A percentile compares a stretch with the other conserved stretches of the same genome.
Evolutionary conservation across 2,113 vertebrate species (phyloP).

Genomic region (Sphyrna mokarran): DNA sequence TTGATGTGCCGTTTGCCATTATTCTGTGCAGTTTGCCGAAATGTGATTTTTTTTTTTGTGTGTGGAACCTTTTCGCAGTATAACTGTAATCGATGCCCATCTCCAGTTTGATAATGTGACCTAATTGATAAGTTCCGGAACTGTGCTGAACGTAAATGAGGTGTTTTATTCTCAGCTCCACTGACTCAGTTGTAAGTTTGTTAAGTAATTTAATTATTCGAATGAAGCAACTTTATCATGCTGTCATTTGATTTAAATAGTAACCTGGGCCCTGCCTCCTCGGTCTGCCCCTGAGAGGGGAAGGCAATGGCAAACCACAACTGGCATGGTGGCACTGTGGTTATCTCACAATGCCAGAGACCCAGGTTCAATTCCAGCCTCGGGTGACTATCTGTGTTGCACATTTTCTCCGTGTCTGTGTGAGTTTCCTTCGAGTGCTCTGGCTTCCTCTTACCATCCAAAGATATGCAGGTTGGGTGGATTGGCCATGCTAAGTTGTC

Average conservation of each 20-base stretch:
- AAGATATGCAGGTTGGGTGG: too few relatives aligned
- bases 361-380: too few relatives aligned
- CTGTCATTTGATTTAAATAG: neutral
- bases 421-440: too few relatives aligned
- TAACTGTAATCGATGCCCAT: neutral
- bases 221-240: neutral
- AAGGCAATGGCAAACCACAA: neutral
- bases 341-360: too few relatives aligned
- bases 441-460: too few relatives aligned
- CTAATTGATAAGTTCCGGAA: neutral
- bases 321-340: too few relatives aligned
- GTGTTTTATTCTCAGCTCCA: neutral
- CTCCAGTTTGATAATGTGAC: constrained; percentile 13
- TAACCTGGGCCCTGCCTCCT: neutral
- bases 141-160: neutral
- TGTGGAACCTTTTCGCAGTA: neutral
- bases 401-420: too few relatives aligned
- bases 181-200: neutral
- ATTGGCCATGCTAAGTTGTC: too few relatives aligned
- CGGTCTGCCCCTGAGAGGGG: neutral
- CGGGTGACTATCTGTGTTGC: too few relatives aligned
- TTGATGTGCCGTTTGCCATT: neutral
- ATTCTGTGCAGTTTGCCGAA: constrained; percentile 12
- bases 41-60: constrained; percentile 12
- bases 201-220: neutral